phyloP scores from a whole-genome alignment of 2,797 vertebrate species.

The Falco naumanni region DNA sequence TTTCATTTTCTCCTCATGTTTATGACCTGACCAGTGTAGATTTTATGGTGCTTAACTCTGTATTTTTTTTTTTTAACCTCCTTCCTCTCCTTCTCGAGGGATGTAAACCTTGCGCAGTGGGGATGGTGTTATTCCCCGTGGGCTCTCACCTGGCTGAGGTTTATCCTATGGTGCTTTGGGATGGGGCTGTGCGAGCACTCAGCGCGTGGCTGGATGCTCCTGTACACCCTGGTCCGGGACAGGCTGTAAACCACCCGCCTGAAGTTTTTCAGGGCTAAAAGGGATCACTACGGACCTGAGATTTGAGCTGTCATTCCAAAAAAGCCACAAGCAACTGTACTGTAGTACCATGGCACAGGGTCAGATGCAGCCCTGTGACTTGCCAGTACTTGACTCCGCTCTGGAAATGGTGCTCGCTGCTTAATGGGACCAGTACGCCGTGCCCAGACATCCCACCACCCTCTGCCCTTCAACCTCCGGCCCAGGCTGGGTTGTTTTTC shows the following conservation, averaged over 20 bases:
- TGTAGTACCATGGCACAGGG: background rate
- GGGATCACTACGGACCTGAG: background rate
- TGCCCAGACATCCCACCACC: background rate
- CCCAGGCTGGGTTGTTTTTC: background rate
- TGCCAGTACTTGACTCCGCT: background rate
- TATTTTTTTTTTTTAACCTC: constrained; percentile 15
- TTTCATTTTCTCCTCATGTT: constrained; percentile 40
- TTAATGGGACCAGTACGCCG: background rate
- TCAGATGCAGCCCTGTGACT: background rate
- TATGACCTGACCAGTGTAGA: constrained; percentile 60
- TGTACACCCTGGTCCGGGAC: background rate
- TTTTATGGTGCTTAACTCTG: constrained; percentile 73
- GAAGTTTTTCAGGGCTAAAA: background rate
- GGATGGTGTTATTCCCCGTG: background rate
- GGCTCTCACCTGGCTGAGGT: background rate
- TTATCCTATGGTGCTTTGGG: constrained; percentile 42
- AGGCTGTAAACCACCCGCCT: background rate
- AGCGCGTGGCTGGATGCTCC: fast-evolving
- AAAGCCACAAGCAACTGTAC: background rate
- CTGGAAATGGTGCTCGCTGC: constrained; percentile 52
- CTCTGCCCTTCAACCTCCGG: background rate
- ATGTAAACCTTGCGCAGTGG: background rate
- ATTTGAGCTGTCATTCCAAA: background rate
- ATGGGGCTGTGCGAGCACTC: background rate
- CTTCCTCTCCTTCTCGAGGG: background rate